These are phyloP conservation scores for Leptinotarsa tumamoca DNA, from an alignment of 2,888 invertebrate species.

Conservation along the genomic window DNA sequence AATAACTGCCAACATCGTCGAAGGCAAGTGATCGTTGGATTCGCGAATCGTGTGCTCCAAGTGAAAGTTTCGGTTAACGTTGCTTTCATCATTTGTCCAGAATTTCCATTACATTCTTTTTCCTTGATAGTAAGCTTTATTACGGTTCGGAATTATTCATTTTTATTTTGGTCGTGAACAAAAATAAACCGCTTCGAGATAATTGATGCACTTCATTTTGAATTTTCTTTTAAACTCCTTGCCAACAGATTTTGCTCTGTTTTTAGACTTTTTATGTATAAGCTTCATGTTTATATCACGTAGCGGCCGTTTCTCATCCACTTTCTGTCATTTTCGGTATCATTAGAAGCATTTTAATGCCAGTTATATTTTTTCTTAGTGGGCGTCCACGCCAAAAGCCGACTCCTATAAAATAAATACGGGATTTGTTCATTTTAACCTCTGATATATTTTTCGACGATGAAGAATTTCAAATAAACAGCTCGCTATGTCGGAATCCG, in stretches of 20 bases:
- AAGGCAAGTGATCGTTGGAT: too few relatives aligned
- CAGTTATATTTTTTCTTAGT: constrained; percentile 21
- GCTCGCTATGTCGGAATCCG: not conserved
- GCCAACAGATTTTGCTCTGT: constrained; percentile 48
- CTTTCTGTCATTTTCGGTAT: constrained; percentile 37
- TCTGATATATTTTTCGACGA: not conserved
- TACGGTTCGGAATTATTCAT: not conserved
- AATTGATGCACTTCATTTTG: constrained; percentile 45
- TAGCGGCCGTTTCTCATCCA: constrained; percentile 33
- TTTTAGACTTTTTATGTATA: constrained; percentile 47
- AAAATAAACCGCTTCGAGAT: constrained; percentile 26
- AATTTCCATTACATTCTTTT: too few relatives aligned
- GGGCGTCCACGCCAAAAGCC: constrained; percentile 3
- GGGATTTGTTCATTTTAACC: constrained; percentile 15
- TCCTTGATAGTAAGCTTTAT: not conserved
- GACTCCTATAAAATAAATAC: constrained; percentile 13
- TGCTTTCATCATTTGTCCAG: too few relatives aligned
- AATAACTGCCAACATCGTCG: too few relatives aligned
- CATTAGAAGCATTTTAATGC: constrained; percentile 36
- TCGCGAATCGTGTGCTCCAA: too few relatives aligned
- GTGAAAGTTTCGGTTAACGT: too few relatives aligned
- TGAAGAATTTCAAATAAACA: constrained; percentile 10
- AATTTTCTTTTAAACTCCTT: constrained; percentile 48
- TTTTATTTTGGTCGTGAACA: constrained; percentile 21
- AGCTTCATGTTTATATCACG: constrained; percentile 45